Conservation (phyloP, 2,113 vertebrate species). For the Coregonus clupeaformis region DNA sequence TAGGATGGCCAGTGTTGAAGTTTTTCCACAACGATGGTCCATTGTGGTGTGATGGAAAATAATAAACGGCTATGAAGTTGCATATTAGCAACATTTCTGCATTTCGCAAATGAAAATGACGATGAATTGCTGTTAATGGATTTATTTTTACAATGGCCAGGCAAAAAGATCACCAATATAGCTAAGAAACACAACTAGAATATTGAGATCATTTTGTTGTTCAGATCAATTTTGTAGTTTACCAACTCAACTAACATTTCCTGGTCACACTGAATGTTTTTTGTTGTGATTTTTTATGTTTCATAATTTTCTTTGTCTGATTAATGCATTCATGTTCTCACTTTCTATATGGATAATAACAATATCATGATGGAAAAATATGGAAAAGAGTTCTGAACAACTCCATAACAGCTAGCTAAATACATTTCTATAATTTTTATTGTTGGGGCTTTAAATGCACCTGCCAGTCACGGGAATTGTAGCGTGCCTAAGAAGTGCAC, state of each 20-base stretch:
- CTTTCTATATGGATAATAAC: too few relatives aligned
- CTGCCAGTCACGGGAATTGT: not conserved
- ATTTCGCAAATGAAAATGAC: conserved; percentile 22
- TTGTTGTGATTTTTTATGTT: not conserved
- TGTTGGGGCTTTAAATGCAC: not conserved
- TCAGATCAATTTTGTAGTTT: too few relatives aligned
- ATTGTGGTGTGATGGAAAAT: not conserved
- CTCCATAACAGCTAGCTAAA: too few relatives aligned
- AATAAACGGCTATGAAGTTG: not conserved
- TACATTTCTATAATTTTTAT: not conserved
- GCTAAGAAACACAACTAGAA: not conserved
- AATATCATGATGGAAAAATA: too few relatives aligned
- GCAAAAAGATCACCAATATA: not conserved
- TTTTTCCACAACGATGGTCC: not conserved
- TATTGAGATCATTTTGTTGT: too few relatives aligned
- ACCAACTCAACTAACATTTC: not conserved
- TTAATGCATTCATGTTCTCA: too few relatives aligned
- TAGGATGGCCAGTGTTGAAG: too few relatives aligned
- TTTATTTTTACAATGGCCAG: too few relatives aligned
- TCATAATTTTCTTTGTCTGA: not conserved
- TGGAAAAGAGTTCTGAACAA: too few relatives aligned
- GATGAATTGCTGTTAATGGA: conserved; percentile 1
- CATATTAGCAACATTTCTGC: not conserved
- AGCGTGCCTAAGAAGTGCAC: not conserved
- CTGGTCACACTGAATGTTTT: too few relatives aligned